Evolutionary conservation across 2,797 vertebrate species (phyloP).

Genomic region (Myripristis murdjan): DNA sequence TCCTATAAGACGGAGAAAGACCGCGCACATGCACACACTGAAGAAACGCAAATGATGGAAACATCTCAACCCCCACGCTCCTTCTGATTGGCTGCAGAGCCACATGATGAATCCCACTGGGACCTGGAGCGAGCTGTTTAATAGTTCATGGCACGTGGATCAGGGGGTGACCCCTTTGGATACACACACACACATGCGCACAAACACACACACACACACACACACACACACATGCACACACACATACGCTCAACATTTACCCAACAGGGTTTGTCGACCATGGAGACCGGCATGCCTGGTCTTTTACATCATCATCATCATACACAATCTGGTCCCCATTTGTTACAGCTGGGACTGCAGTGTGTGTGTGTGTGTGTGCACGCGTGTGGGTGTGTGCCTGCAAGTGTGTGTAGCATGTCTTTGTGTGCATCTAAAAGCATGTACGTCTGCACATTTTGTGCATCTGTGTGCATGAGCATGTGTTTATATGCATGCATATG

Average conservation of each 20-base stretch:
- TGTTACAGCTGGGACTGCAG: constrained; percentile 82
- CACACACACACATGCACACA: constrained; percentile 18
- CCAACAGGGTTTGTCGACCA: constrained; percentile 81
- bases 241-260: constrained; percentile 74
- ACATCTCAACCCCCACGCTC: not conserved
- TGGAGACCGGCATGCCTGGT: constrained; percentile 83
- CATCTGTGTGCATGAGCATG: not conserved
- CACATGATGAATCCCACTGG: constrained; percentile 35
- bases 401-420: constrained; percentile 33
- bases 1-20: not conserved
- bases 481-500: not conserved
- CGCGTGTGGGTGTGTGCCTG: constrained; percentile 36
- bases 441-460: not conserved
- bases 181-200: too few relatives aligned
- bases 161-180: constrained; percentile 42
- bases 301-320: constrained; percentile 81
- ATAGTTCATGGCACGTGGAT: constrained; percentile 55
- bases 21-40: not conserved
- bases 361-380: constrained; percentile 36
- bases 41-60: not conserved
- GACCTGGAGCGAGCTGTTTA: constrained; percentile 47
- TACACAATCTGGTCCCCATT: constrained; percentile 86
- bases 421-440: not conserved
- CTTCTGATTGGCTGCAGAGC: constrained; percentile 47
- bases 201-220: constrained; percentile 41